Conservation (phyloP, 1,140 invertebrate genomes). For the Eciton burchellii region DNA sequence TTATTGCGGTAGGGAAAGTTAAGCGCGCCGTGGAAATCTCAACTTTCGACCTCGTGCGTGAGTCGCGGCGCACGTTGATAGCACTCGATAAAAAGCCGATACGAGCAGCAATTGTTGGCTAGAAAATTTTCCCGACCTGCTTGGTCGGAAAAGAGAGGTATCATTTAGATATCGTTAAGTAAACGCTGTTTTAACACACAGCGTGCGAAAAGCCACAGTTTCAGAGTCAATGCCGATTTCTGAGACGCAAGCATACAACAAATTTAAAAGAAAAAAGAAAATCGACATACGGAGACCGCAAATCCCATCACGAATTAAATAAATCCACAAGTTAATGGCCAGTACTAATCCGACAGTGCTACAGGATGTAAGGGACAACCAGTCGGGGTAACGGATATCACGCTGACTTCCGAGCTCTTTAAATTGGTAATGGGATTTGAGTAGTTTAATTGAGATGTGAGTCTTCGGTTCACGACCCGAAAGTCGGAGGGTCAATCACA, state of each 20-base stretch:
- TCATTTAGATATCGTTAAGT: no score
- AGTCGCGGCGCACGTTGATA: slow-evolving; percentile 14
- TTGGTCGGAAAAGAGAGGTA: neutral
- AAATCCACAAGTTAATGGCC: neutral
- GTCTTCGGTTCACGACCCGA: slow-evolving; percentile 27
- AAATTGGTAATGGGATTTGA: slow-evolving; percentile 36
- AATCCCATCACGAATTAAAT: neutral
- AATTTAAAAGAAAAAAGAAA: neutral
- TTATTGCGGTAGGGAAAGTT: slow-evolving; percentile 57
- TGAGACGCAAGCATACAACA: neutral
- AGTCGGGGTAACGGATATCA: slow-evolving; percentile 30
- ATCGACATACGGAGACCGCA: neutral
- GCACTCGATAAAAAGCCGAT: slow-evolving; percentile 14
- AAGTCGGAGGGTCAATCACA: slow-evolving; percentile 9
- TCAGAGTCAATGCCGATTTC: neutral
- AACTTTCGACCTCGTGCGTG: slow-evolving; percentile 45
- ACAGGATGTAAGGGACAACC: neutral
- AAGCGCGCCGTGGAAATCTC: slow-evolving; percentile 47
- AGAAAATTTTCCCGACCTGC: neutral
- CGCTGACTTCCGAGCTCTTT: slow-evolving; percentile 27
- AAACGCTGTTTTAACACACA: neutral
- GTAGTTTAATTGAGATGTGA: slow-evolving; percentile 25
- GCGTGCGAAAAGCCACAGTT: neutral
- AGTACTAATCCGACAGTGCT: neutral
- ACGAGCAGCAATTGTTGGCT: no score